Conservation (phyloP, 2,888 invertebrate species). For the Diarsia dahlii region DNA sequence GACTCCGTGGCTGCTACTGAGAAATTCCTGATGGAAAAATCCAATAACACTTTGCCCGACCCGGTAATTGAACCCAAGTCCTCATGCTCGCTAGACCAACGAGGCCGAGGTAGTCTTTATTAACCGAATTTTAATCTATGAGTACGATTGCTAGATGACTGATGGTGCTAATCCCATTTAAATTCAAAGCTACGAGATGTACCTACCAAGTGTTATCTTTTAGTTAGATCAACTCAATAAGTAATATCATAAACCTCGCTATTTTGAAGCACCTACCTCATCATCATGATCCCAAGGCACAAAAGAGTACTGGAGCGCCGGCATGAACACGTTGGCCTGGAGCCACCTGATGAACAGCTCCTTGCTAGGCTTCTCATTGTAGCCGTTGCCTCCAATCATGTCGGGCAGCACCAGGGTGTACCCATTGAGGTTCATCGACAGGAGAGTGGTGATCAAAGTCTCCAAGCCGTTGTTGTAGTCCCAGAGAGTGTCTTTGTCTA, state of each 20-base stretch:
- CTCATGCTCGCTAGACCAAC: too few relatives aligned
- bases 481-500: slow-evolving; percentile 94
- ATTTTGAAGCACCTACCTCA: slow-evolving; percentile 77
- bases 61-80: too few relatives aligned
- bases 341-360: slow-evolving; percentile 95
- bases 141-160: too few relatives aligned
- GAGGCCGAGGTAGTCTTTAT: too few relatives aligned
- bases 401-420: slow-evolving; percentile 94
- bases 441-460: slow-evolving; percentile 93
- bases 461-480: slow-evolving; percentile 93
- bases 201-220: too few relatives aligned
- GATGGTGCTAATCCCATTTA: too few relatives aligned
- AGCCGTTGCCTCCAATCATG: slow-evolving; percentile 94
- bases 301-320: slow-evolving; percentile 94
- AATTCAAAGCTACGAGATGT: too few relatives aligned
- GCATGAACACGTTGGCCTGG: slow-evolving; percentile 95
- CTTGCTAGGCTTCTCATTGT: slow-evolving; percentile 89
- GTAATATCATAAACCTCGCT: background rate
- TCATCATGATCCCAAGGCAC: slow-evolving; percentile 95
- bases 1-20: too few relatives aligned
- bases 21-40: too few relatives aligned
- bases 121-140: too few relatives aligned
- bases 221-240: too few relatives aligned
- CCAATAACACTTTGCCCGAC: too few relatives aligned
- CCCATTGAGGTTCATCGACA: slow-evolving; percentile 92